Percentiles rank a stretch among this genome's conserved stretches.
These are phyloP conservation scores for Centrocercus urophasianus DNA, from an alignment of 2,113 vertebrate species.

Conservation along the genomic window DNA sequence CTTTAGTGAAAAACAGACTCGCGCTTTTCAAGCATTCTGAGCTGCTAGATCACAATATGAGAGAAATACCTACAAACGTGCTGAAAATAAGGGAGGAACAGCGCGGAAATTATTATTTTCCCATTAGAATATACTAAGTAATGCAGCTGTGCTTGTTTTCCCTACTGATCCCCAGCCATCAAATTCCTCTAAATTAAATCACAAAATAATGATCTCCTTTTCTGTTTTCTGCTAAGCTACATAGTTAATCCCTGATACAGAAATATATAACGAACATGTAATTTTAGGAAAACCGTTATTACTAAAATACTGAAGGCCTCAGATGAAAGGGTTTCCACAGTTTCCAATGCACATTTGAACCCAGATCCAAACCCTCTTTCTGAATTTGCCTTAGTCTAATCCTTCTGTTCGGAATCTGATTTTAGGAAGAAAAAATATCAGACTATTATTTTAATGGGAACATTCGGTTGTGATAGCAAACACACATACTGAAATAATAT, in stretches of 20 bases:
- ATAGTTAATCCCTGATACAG: neutral
- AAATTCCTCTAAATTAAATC: slow-evolving; percentile 28
- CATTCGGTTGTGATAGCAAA: neutral
- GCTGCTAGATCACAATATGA: neutral
- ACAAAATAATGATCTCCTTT: slow-evolving; percentile 16
- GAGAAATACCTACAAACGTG: neutral
- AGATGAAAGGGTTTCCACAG: neutral
- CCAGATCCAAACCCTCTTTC: neutral
- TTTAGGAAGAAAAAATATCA: slow-evolving; percentile 24
- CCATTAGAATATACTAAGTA: neutral
- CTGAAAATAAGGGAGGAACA: neutral
- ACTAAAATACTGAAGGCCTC: neutral
- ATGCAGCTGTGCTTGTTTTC: neutral
- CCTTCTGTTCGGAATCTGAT: slow-evolving; percentile 53
- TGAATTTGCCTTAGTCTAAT: neutral
- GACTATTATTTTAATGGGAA: slow-evolving; percentile 48
- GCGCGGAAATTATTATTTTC: neutral
- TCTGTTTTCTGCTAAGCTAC: neutral
- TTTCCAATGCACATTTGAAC: neutral
- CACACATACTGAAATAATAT: slow-evolving; percentile 55
- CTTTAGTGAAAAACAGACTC: neutral
- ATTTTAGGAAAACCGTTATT: neutral
- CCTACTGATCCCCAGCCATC: neutral
- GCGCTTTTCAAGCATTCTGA: neutral
- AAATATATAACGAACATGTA: neutral